A percentile compares a stretch with the other conserved stretches of the same genome.
phyloP scores from a whole-genome alignment of 1,140 invertebrate genomes.

The Zaprionus lachaisei region DNA sequence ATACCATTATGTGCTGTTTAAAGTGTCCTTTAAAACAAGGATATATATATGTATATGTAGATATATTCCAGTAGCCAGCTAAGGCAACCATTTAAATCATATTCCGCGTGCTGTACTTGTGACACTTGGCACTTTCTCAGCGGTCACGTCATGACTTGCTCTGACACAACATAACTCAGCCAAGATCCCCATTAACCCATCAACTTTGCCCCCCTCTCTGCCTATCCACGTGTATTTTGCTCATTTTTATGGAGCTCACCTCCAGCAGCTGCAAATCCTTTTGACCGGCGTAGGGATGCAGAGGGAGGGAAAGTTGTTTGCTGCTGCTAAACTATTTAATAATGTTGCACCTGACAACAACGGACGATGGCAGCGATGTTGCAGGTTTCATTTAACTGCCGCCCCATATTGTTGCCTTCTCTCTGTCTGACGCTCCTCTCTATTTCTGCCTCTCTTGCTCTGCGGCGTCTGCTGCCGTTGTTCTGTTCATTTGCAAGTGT shows the following conservation, averaged over 20 bases:
- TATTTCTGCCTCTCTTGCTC: not conserved
- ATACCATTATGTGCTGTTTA: not conserved
- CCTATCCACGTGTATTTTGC: constrained; percentile 48
- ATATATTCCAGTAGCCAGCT: too few relatives aligned
- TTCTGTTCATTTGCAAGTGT: constrained; percentile 33
- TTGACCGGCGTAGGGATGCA: not conserved
- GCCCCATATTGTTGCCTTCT: constrained; percentile 6
- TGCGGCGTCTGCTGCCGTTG: not conserved
- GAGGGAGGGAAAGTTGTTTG: constrained; percentile 64
- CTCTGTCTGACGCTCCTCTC: not conserved
- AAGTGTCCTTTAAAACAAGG: not conserved
- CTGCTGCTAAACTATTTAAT: constrained; percentile 74
- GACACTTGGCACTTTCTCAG: constrained; percentile 60
- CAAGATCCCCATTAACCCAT: constrained; percentile 45
- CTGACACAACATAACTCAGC: constrained; percentile 56
- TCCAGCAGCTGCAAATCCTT: not conserved
- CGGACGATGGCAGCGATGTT: constrained; percentile 37
- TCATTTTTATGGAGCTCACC: constrained; percentile 49
- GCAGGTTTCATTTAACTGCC: constrained; percentile 55
- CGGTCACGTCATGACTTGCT: constrained; percentile 53
- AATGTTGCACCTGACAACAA: constrained; percentile 59
- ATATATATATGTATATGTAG: not conserved
- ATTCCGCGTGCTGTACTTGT: constrained; percentile 36
- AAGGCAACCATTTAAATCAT: constrained; percentile 23
- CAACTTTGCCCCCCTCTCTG: not conserved